These are phyloP conservation scores for Channa striata DNA, from an alignment of 2,797 vertebrate genomes.

Conservation along the genomic window DNA sequence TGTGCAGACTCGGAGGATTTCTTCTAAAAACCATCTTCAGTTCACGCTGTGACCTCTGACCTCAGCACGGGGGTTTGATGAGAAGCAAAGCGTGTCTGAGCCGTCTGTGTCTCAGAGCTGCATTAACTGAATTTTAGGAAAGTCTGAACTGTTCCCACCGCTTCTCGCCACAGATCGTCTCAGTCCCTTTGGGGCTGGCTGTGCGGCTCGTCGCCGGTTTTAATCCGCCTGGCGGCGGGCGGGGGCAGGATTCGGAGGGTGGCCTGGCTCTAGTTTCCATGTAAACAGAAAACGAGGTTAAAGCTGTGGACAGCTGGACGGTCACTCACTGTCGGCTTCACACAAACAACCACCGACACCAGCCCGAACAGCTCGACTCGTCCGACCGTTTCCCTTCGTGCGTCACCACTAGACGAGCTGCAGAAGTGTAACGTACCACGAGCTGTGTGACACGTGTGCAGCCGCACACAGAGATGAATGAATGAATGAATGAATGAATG, in stretches of 20 bases:
- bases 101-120: slow-evolving; percentile 11
- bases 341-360: slow-evolving; percentile 1
- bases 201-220: slow-evolving; percentile 13
- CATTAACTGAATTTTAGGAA: slow-evolving; percentile 6
- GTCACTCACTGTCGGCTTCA: slow-evolving; percentile 32
- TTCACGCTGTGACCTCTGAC: slow-evolving; percentile 3
- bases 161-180: slow-evolving; percentile 14
- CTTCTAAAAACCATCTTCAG: not conserved
- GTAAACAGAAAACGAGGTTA: slow-evolving; percentile 61
- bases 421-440: not conserved
- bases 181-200: slow-evolving; percentile 11
- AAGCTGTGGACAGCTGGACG: slow-evolving; percentile 50
- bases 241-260: slow-evolving; percentile 53
- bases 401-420: not conserved
- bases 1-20: not conserved
- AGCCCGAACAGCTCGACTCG: not conserved
- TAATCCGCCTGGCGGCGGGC: slow-evolving; percentile 52
- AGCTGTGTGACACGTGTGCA: not conserved
- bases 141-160: slow-evolving; percentile 8
- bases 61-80: not conserved
- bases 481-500: too few relatives aligned
- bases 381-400: not conserved
- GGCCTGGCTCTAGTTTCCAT: slow-evolving; percentile 51
- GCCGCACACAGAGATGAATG: not conserved
- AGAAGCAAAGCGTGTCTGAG: slow-evolving; percentile 12